Percentiles rank a stretch among this genome's conserved stretches.
phyloP scores from a whole-genome alignment of 2,113 vertebrate species.

The Tragelaphus buxtoni region DNA sequence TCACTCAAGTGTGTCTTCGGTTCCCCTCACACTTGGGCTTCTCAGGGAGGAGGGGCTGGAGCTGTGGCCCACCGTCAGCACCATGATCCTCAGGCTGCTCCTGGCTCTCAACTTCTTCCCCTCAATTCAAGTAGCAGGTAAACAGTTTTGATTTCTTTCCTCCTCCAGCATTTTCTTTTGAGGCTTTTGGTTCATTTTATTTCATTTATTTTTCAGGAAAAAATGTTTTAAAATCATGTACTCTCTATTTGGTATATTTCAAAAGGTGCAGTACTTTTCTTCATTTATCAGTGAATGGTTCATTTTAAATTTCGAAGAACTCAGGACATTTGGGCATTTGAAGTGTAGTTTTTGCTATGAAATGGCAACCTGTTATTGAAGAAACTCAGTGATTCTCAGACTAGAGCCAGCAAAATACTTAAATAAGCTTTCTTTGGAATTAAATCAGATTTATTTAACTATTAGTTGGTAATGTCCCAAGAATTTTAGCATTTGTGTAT shows the following conservation, averaged over 20 bases:
- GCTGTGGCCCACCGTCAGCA: neutral
- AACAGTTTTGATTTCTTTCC: constrained; percentile 38
- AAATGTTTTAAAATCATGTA: neutral
- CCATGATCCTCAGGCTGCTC: constrained; percentile 78
- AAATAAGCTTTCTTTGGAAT: neutral
- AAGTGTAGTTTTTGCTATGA: neutral
- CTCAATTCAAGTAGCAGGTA: constrained; percentile 80
- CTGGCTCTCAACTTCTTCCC: constrained; percentile 77
- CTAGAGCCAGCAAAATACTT: neutral
- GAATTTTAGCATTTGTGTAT: neutral
- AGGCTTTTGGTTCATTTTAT: neutral
- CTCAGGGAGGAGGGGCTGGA: constrained; percentile 67
- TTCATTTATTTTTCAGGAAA: neutral
- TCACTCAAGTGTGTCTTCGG: neutral
- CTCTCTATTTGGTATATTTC: neutral
- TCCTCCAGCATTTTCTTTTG: neutral
- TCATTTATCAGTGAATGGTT: neutral
- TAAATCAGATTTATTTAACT: constrained; percentile 11
- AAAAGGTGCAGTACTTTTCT: neutral
- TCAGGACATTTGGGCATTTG: neutral
- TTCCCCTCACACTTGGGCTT: neutral
- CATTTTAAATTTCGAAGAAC: neutral
- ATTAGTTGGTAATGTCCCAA: neutral
- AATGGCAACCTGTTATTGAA: neutral
- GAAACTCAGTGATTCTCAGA: neutral